phyloP scores from a whole-genome alignment of 2,888 invertebrate genomes.

The Epinotia nisella region DNA sequence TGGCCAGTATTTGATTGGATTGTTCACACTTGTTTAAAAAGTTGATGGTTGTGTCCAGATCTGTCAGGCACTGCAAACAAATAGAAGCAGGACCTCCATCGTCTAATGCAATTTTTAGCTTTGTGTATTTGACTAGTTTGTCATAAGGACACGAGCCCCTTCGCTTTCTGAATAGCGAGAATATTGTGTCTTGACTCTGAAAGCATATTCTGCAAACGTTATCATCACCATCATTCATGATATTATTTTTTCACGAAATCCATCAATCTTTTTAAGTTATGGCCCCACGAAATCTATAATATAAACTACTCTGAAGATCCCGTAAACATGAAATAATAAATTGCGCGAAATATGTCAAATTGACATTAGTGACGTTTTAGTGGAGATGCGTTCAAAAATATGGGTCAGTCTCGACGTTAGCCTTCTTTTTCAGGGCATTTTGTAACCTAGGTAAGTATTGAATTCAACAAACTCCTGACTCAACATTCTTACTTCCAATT shows the following conservation, averaged over 20 bases:
- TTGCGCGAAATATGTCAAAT: conserved; percentile 40
- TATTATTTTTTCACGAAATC: conserved; percentile 14
- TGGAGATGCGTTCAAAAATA: conserved; percentile 32
- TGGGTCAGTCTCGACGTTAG: background rate
- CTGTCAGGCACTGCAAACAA: conserved; percentile 62
- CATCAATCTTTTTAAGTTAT: too few relatives aligned
- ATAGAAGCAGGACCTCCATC: conserved; percentile 61
- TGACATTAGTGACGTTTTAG: conserved; percentile 16
- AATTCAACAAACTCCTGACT: too few relatives aligned
- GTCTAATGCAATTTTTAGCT: conserved; percentile 55
- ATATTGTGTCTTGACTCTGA: conserved; percentile 55
- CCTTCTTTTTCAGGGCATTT: too few relatives aligned
- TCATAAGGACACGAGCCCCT: conserved; percentile 59
- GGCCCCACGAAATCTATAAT: background rate
- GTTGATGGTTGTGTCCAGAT: conserved; percentile 60
- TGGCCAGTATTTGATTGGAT: conserved; percentile 53
- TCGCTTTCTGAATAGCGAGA: conserved; percentile 57
- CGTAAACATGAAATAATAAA: conserved; percentile 18
- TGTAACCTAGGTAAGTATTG: too few relatives aligned
- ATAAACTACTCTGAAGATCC: too few relatives aligned
- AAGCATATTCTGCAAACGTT: conserved; percentile 66
- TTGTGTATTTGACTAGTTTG: conserved; percentile 57
- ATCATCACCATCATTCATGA: conserved; percentile 49
- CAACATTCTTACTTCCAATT: too few relatives aligned
- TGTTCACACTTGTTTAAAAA: conserved; percentile 65